A percentile compares a stretch with the other conserved stretches of the same genome.
phyloP scores from a whole-genome alignment of 2,888 invertebrate species.

The Acheta domesticus region DNA sequence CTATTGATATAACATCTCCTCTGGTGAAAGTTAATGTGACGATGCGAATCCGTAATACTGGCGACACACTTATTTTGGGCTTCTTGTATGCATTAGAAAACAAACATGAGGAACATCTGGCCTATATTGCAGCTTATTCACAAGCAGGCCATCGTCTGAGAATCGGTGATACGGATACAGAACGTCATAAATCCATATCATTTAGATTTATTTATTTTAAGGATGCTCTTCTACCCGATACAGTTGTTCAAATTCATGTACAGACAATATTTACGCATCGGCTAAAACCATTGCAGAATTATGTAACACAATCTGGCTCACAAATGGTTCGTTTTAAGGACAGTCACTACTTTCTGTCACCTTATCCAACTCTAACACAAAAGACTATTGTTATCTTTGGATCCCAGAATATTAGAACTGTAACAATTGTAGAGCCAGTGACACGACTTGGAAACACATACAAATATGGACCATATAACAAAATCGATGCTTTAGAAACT shows the following conservation, averaged over 20 bases:
- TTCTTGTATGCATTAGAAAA: not conserved
- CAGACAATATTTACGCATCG: not conserved
- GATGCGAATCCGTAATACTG: not conserved
- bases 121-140: not conserved
- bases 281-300: not conserved
- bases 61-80: not conserved
- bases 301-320: not conserved
- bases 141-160: not conserved
- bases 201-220: not conserved
- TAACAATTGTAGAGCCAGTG: not conserved
- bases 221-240: not conserved
- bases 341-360: not conserved
- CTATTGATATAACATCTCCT: not conserved
- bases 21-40: not conserved
- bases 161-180: not conserved
- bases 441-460: not conserved
- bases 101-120: not conserved
- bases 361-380: not conserved
- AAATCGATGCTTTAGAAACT: not conserved
- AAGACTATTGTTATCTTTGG: not conserved
- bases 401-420: not conserved
- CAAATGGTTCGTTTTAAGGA: not conserved
- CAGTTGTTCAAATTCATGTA: not conserved
- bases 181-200: not conserved
- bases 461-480: not conserved